Percentiles rank a stretch among this genome's conserved stretches.
phyloP scores from a whole-genome alignment of 2,113 vertebrate genomes.

The Heloderma charlesbogerti region DNA sequence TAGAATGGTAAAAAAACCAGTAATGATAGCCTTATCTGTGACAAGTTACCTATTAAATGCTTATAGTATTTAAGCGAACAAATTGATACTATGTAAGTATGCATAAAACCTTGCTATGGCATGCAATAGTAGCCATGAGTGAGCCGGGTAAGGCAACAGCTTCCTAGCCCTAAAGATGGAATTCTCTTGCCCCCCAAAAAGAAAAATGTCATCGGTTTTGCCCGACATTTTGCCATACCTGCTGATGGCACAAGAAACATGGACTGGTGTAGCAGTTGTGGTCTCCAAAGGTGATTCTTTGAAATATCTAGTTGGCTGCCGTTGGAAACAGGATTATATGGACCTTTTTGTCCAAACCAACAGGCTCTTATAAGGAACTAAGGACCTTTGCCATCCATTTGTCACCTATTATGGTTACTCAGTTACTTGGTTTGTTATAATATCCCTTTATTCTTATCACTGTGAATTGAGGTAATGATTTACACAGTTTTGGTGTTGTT shows the following conservation, averaged over 20 bases:
- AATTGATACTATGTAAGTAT: not conserved
- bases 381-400: not conserved
- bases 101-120: not conserved
- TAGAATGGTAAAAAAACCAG: not conserved
- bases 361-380: not conserved
- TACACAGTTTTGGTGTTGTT: not conserved
- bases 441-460: not conserved
- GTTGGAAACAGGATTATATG: not conserved
- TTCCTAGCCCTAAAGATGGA: not conserved
- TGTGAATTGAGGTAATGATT: not conserved
- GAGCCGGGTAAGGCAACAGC: not conserved
- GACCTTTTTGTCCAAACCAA: not conserved
- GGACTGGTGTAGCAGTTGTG: not conserved
- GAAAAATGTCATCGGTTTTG: not conserved
- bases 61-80: not conserved
- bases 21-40: not conserved
- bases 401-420: not conserved
- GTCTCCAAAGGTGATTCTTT: not conserved
- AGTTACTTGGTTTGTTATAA: not conserved
- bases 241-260: not conserved
- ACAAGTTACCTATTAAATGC: not conserved
- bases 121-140: not conserved
- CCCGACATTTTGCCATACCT: not conserved
- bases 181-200: not conserved
- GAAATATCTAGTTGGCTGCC: not conserved